These are phyloP conservation scores for Drosophila multiciliata DNA, from an alignment of 2,888 invertebrate genomes.

Conservation along the genomic window DNA sequence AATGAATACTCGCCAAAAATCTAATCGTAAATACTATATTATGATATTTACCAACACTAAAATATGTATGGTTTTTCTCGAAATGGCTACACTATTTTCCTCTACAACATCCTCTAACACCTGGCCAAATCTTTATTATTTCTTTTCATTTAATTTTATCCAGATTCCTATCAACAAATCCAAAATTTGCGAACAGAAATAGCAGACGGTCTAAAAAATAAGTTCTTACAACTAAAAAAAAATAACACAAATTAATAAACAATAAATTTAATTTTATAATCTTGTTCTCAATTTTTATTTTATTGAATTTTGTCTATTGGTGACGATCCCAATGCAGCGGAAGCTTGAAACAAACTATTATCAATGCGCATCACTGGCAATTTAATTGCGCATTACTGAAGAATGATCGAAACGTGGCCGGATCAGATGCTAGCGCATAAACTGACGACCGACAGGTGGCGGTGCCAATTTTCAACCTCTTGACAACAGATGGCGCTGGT, in stretches of 20 bases:
- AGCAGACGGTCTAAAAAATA: neutral
- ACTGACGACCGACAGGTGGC: neutral
- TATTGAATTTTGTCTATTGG: neutral
- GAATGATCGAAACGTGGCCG: neutral
- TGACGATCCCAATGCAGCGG: neutral
- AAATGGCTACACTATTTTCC: neutral
- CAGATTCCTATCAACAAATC: neutral
- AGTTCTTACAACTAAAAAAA: neutral
- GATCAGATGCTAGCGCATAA: neutral
- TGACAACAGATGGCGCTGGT: neutral
- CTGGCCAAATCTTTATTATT: neutral
- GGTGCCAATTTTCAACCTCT: neutral
- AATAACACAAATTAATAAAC: neutral
- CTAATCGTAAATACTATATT: neutral
- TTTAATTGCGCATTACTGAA: neutral
- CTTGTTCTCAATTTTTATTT: neutral
- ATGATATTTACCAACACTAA: neutral
- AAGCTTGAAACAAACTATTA: neutral
- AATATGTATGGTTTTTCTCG: neutral
- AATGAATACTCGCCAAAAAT: neutral
- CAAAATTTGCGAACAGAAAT: neutral
- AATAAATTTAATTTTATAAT: neutral
- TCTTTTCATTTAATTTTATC: neutral
- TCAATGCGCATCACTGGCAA: neutral
- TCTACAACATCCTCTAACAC: neutral